These are phyloP conservation scores for Percina caprodes DNA, from an alignment of 2,113 vertebrate genomes.

Conservation along the genomic window DNA sequence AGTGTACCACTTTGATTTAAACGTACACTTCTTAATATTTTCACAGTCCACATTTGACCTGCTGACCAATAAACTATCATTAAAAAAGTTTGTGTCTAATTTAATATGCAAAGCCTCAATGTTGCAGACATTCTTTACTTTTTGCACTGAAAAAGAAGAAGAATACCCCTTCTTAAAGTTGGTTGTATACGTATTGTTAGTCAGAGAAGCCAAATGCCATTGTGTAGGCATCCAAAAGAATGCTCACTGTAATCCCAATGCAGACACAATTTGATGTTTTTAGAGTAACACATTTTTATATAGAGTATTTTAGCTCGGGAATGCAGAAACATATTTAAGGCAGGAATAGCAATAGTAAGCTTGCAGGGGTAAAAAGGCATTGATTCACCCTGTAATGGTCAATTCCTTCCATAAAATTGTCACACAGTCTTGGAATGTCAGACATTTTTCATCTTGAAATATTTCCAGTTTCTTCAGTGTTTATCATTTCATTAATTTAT, in stretches of 20 bases:
- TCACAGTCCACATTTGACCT: neutral
- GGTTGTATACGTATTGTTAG: neutral
- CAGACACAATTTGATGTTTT: neutral
- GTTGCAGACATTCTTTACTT: neutral
- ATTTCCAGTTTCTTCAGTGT: neutral
- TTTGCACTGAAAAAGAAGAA: neutral
- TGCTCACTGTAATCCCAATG: neutral
- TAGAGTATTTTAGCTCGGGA: neutral
- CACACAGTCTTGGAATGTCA: neutral
- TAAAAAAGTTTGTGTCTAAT: neutral
- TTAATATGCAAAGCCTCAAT: neutral
- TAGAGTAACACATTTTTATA: neutral
- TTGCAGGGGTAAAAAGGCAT: neutral
- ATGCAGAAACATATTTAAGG: neutral
- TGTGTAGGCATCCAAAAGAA: neutral
- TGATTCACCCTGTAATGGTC: neutral
- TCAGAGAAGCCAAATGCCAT: neutral
- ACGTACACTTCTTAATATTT: neutral
- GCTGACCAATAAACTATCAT: neutral
- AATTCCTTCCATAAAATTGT: neutral
- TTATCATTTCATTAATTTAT: constrained; percentile 34
- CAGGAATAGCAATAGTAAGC: neutral
- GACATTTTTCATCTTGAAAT: constrained; percentile 18
- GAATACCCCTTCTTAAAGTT: neutral
- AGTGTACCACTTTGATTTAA: neutral